Evolutionary conservation across 1,140 invertebrate species (phyloP).

Genomic region (Panagrolaimus sp.): DNA sequence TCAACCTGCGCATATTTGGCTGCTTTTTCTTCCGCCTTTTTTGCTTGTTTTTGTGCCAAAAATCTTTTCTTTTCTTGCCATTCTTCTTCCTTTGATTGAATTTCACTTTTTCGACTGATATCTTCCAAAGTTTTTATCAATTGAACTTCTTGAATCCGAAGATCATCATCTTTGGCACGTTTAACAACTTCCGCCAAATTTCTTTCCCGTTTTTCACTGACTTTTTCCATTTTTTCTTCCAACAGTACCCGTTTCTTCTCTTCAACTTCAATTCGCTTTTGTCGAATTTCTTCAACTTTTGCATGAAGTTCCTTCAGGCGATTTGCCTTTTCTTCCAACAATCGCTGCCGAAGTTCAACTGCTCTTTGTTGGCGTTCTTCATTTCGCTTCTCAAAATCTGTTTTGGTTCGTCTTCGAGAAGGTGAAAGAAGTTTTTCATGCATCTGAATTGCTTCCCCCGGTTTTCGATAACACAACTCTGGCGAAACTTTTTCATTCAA

Average conservation of each 20-base stretch:
- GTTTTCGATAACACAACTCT: conserved; percentile 17
- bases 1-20: conserved; percentile 4
- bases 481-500: background rate
- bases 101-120: background rate
- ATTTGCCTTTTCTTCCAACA: conserved; percentile 40
- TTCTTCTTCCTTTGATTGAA: background rate
- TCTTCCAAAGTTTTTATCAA: background rate
- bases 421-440: conserved; percentile 30
- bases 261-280: conserved; percentile 34
- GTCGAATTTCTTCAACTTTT: conserved; percentile 34
- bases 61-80: background rate
- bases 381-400: conserved; percentile 23
- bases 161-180: conserved; percentile 45
- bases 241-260: conserved; percentile 25
- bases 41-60: background rate
- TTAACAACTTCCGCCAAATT: conserved; percentile 47
- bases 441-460: conserved; percentile 21
- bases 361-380: conserved; percentile 41
- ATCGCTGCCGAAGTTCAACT: conserved; percentile 41
- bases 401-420: conserved; percentile 13
- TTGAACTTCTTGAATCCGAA: conserved; percentile 27
- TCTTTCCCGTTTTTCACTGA: conserved; percentile 46
- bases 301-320: conserved; percentile 34
- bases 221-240: conserved; percentile 32
- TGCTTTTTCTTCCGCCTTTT: conserved; percentile 5